Evolutionary conservation across 2,797 vertebrate genomes (phyloP).

Genomic region (Manis crassicaudata): DNA sequence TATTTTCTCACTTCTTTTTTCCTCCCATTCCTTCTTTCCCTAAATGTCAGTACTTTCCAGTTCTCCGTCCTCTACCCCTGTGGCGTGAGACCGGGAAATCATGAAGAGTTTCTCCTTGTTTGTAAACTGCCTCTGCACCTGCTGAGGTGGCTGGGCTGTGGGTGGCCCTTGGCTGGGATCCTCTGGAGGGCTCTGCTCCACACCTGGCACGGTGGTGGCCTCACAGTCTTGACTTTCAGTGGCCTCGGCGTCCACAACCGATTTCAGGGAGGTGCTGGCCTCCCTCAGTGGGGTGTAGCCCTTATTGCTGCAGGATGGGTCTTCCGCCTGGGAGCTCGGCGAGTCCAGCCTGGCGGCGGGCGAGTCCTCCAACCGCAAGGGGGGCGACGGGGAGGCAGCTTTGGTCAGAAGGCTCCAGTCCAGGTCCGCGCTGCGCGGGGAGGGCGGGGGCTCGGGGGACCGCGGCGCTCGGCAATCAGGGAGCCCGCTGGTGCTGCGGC

Average conservation of each 20-base stretch:
- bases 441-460: conserved; percentile 75
- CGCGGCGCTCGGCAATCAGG: conserved; percentile 78
- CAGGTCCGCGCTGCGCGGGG: conserved; percentile 80
- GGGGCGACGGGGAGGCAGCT: conserved; percentile 85
- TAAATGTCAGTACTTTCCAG: conserved; percentile 85
- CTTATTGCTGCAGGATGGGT: conserved; percentile 91
- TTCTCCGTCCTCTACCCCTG: conserved; percentile 84
- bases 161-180: conserved; percentile 75
- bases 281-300: conserved; percentile 95
- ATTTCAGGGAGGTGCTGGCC: conserved; percentile 92
- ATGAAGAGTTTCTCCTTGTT: conserved; percentile 92
- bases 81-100: conserved; percentile 88
- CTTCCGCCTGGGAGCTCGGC: conserved; percentile 90
- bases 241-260: conserved; percentile 85
- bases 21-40: background rate
- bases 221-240: conserved; percentile 83
- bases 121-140: conserved; percentile 87
- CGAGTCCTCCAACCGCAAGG: conserved; percentile 74
- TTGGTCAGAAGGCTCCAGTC: conserved; percentile 87
- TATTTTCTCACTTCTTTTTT: background rate
- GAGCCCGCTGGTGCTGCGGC: conserved; percentile 88
- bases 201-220: conserved; percentile 74
- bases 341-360: conserved; percentile 79
- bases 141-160: conserved; percentile 63
- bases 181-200: conserved; percentile 71